Evolutionary conservation across 2,888 invertebrate species (phyloP).

Genomic region (Melipona beecheii): DNA sequence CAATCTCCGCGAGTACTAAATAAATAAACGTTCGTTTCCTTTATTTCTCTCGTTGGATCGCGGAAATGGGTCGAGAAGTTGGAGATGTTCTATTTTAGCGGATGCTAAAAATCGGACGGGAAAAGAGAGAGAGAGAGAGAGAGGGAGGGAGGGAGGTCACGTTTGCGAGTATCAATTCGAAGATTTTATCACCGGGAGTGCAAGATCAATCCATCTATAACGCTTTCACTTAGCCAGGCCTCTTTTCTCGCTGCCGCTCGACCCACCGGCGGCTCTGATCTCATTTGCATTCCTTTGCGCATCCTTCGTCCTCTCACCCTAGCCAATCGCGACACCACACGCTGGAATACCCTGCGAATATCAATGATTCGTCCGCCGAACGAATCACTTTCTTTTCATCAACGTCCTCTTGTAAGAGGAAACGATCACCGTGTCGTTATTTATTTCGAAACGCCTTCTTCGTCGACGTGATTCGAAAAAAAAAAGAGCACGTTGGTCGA

Average conservation of each 20-base stretch:
- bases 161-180: constrained; percentile 57
- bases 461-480: too few species aligned
- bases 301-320: constrained; percentile 60
- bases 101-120: constrained; percentile 13
- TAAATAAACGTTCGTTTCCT: not conserved
- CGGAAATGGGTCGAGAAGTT: constrained; percentile 19
- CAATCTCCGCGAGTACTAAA: not conserved
- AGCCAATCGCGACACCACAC: constrained; percentile 47
- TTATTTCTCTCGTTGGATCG: not conserved
- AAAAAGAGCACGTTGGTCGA: too few species aligned
- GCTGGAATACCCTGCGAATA: constrained; percentile 59
- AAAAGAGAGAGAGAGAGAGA: constrained; percentile 18
- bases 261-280: constrained; percentile 44
- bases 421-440: too few species aligned
- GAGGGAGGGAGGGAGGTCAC: constrained; percentile 42
- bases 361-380: constrained; percentile 59
- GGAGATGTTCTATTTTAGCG: constrained; percentile 31
- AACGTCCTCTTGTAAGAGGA: not conserved
- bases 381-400: constrained; percentile 11
- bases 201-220: constrained; percentile 66
- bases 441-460: too few species aligned
- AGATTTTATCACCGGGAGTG: constrained; percentile 59
- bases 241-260: constrained; percentile 32
- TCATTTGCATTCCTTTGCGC: constrained; percentile 73
- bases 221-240: constrained; percentile 63